phyloP scores from a whole-genome alignment of 2,888 invertebrate species.

The Digitonthophagus gazella region DNA sequence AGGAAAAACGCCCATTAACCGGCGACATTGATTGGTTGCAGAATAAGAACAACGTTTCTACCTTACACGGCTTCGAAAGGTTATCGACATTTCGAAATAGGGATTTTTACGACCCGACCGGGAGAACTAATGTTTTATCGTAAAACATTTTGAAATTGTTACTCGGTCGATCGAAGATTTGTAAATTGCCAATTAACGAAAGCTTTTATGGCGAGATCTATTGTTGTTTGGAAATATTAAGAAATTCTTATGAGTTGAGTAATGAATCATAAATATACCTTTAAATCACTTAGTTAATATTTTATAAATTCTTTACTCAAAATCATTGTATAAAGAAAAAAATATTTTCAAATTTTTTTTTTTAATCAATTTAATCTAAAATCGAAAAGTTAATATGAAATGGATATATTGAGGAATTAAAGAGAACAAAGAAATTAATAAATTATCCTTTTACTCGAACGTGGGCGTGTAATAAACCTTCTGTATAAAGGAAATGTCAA shows the following conservation, averaged over 20 bases:
- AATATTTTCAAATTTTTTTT: no score
- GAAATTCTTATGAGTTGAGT: no score
- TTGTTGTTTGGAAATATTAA: no score
- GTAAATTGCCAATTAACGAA: background rate
- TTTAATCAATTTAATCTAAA: no score
- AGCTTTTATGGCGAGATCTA: background rate
- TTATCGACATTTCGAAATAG: background rate
- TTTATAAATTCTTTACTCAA: no score
- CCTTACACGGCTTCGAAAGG: background rate
- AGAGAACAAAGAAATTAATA: background rate
- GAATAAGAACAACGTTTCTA: background rate
- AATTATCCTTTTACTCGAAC: background rate
- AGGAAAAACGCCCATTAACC: background rate
- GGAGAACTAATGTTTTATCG: background rate
- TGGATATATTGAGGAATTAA: no score
- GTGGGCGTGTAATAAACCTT: background rate
- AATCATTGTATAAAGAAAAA: no score
- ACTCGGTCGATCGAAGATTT: background rate
- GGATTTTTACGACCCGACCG: no score
- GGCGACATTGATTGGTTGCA: background rate
- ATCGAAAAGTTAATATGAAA: no score
- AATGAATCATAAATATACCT: no score
- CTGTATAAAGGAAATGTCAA: background rate
- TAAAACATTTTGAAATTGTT: background rate
- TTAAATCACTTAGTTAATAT: no score